These are phyloP conservation scores for Parauchenoglanis punctatus DNA, from an alignment of 2,797 vertebrate genomes.

Conservation along the genomic window DNA sequence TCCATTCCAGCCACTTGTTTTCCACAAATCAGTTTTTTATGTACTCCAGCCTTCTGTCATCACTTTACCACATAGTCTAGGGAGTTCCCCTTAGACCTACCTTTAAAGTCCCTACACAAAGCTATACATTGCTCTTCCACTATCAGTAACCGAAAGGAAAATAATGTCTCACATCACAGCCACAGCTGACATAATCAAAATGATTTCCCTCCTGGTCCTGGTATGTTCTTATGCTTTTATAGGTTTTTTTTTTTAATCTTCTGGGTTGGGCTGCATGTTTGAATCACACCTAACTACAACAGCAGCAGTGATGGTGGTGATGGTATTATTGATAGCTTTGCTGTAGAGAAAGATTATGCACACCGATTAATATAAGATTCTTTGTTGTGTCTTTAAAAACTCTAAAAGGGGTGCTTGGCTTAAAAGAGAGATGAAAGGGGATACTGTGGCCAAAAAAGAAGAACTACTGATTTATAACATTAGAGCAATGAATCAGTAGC, in stretches of 20 bases:
- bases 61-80: neutral
- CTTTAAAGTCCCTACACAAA: neutral
- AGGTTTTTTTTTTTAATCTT: neutral
- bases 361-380: neutral
- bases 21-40: constrained; percentile 70
- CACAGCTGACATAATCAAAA: neutral
- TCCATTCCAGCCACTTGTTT: constrained; percentile 69
- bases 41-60: neutral
- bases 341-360: neutral
- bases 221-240: neutral
- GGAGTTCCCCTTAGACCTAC: neutral
- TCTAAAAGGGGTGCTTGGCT: neutral
- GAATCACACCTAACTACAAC: neutral
- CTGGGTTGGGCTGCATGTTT: neutral
- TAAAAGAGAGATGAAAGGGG: neutral
- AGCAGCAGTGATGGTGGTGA: neutral
- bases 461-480: neutral
- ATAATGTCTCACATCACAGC: no score
- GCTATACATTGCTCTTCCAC: neutral
- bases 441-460: neutral
- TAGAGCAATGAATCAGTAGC: neutral
- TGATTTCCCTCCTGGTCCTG: neutral
- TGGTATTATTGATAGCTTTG: neutral
- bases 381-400: neutral
- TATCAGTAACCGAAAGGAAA: neutral